phyloP scores from a whole-genome alignment of 2,888 invertebrate species.

The Phlogophora meticulosa region DNA sequence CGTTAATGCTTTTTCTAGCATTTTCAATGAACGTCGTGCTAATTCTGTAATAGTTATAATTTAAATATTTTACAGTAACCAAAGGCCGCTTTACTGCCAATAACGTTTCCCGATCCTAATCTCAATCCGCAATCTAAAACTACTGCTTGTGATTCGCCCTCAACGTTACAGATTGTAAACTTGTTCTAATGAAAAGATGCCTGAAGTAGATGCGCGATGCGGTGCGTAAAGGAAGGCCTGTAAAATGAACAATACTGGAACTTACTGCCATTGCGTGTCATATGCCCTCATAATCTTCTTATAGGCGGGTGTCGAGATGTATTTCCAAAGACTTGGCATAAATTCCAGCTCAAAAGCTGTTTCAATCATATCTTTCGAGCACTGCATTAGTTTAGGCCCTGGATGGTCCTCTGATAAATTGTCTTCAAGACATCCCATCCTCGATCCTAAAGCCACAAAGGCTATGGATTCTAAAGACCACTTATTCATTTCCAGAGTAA shows the following conservation, averaged over 20 bases:
- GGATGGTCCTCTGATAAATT: constrained; percentile 77
- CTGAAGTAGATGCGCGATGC: no score
- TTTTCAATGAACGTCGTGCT: constrained; percentile 79
- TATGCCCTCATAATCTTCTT: constrained; percentile 79
- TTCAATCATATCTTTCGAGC: constrained; percentile 77
- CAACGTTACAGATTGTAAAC: no score
- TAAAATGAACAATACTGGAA: constrained; percentile 37
- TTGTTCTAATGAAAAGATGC: no score
- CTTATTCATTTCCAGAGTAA: constrained; percentile 90
- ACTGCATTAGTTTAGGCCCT: constrained; percentile 76
- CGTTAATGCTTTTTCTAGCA: constrained; percentile 75
- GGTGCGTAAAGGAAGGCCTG: no score
- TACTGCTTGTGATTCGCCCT: no score
- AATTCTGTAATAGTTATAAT: constrained; percentile 71
- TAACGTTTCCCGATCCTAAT: no score
- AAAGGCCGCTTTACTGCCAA: no score
- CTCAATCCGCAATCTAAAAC: no score
- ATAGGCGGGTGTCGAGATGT: constrained; percentile 76
- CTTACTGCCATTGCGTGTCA: constrained; percentile 86
- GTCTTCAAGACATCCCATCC: constrained; percentile 81
- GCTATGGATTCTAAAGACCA: constrained; percentile 92
- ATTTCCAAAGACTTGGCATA: constrained; percentile 78
- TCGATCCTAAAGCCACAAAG: constrained; percentile 80
- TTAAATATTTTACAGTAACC: not conserved
- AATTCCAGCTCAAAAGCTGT: constrained; percentile 78